Evolutionary conservation across 2,888 invertebrate genomes (phyloP).

Genomic region (Calameuta pallipes): DNA sequence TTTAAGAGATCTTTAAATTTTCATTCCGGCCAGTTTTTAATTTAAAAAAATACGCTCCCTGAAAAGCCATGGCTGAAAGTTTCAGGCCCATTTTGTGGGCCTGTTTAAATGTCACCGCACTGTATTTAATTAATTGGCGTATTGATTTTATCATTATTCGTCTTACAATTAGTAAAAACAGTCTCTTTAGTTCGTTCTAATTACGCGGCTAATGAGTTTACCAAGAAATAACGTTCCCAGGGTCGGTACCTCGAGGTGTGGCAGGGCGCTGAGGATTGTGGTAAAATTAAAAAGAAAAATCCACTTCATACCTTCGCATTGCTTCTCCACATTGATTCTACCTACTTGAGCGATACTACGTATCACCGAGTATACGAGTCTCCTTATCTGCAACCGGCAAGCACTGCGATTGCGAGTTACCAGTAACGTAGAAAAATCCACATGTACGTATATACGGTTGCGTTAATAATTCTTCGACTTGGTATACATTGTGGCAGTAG

Average conservation of each 20-base stretch:
- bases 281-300: not conserved
- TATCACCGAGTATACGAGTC: not conserved
- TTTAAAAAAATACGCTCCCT: too few species aligned
- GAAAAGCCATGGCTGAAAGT: too few species aligned
- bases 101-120: too few species aligned
- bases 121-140: not conserved
- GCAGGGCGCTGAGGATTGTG: not conserved
- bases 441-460: not conserved
- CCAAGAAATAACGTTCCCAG: not conserved
- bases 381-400: not conserved
- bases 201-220: not conserved
- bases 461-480: not conserved
- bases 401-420: not conserved
- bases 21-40: not conserved
- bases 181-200: not conserved
- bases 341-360: not conserved
- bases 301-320: not conserved
- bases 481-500: not conserved
- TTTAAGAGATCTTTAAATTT: not conserved
- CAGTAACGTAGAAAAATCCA: not conserved
- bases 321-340: not conserved
- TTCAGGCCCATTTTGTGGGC: too few species aligned
- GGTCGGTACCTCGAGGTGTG: not conserved
- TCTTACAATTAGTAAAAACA: not conserved
- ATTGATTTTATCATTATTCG: not conserved